A percentile compares a stretch with the other conserved stretches of the same genome.
phyloP scores from a whole-genome alignment of 2,888 invertebrate genomes.

The Zaprionus obscuricornis region DNA sequence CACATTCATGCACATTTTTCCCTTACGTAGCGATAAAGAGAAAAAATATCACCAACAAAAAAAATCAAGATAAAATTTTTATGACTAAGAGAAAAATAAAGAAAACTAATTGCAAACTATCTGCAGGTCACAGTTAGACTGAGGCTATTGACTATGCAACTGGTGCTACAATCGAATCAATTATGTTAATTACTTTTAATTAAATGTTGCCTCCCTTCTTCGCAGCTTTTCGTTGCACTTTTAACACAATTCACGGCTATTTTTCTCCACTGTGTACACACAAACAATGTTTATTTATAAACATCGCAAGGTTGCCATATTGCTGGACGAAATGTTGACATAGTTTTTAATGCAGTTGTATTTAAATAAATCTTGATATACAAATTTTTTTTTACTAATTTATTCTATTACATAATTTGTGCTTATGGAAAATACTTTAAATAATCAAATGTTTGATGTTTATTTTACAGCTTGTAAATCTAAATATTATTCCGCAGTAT shows the following conservation, averaged over 20 bases:
- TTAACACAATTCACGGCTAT: constrained; percentile 38
- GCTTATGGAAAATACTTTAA: too few relatives aligned
- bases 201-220: constrained; percentile 41
- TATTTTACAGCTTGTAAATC: not conserved
- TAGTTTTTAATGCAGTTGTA: too few relatives aligned
- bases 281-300: constrained; percentile 61
- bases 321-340: rapidly evolving
- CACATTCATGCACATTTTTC: constrained; percentile 78
- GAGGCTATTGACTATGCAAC: constrained; percentile 11
- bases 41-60: constrained; percentile 1
- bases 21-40: constrained; percentile 28
- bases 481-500: not conserved
- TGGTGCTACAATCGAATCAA: constrained; percentile 48
- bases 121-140: constrained; percentile 12
- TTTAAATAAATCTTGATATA: too few relatives aligned
- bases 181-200: constrained; percentile 72
- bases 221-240: constrained; percentile 40
- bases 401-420: too few relatives aligned
- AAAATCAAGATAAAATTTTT: constrained; percentile 5
- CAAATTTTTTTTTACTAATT: too few relatives aligned
- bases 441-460: not conserved
- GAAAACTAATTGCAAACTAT: not conserved
- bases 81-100: constrained; percentile 44
- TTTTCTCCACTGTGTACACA: constrained; percentile 43
- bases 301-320: not conserved